These are phyloP conservation scores for Nebria ingens DNA, from an alignment of 1,140 invertebrate genomes.

Conservation along the genomic window DNA sequence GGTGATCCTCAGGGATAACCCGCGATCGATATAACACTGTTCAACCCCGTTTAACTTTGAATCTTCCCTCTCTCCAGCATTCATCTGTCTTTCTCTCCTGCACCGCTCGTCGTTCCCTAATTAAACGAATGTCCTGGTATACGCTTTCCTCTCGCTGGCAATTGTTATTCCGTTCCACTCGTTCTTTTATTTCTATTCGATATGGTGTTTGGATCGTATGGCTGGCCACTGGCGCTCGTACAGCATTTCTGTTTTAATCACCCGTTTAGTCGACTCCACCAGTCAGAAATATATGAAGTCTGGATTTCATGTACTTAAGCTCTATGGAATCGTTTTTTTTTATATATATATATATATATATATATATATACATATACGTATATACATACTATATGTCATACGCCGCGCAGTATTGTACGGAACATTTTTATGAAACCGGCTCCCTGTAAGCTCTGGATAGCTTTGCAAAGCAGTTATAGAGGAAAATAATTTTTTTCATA, in stretches of 20 bases:
- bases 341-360: too few species aligned
- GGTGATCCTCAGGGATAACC: constrained; percentile 25
- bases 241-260: neutral
- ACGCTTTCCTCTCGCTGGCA: neutral
- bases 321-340: neutral
- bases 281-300: neutral
- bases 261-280: neutral
- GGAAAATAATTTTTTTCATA: too few species aligned
- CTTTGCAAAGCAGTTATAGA: too few species aligned
- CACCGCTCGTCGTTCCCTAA: neutral
- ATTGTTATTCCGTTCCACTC: neutral
- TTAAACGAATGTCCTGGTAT: neutral
- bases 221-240: neutral
- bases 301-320: neutral
- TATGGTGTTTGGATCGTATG: neutral
- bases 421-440: too few species aligned
- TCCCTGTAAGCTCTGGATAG: too few species aligned
- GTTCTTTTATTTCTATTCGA: constrained; percentile 6
- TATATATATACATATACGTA: neutral
- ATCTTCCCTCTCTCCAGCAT: constrained; percentile 4
- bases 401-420: too few species aligned
- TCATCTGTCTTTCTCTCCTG: neutral
- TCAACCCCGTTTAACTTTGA: constrained; percentile 13
- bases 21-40: constrained; percentile 27
- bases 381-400: too few species aligned